Conservation (phyloP, 2,888 invertebrate genomes). For the Nemurella pictetii region DNA sequence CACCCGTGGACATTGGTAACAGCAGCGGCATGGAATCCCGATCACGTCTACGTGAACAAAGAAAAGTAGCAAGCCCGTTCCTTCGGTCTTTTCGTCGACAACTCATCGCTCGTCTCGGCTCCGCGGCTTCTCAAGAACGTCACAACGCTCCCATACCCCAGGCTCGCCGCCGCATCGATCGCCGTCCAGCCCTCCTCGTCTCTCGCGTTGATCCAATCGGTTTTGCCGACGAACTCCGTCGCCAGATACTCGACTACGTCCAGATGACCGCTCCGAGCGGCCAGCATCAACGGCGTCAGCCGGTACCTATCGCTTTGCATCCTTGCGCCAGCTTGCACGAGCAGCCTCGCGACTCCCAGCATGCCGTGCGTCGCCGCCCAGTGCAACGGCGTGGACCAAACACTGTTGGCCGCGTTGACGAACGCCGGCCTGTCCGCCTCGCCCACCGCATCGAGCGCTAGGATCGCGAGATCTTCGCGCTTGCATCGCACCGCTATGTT, state of each 20-base stretch:
- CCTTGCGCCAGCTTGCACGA: not conserved
- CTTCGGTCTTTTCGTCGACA: no score
- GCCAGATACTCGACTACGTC: not conserved
- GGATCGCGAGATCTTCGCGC: not conserved
- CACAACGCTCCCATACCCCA: not conserved
- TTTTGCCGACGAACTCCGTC: not conserved
- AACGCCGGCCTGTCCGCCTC: not conserved
- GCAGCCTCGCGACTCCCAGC: not conserved
- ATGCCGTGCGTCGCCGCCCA: not conserved
- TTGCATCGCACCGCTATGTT: not conserved
- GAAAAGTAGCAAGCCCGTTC: no score
- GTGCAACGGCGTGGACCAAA: not conserved
- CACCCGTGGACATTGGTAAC: no score
- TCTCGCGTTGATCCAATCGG: not conserved
- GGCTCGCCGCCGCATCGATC: not conserved
- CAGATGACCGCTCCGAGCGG: not conserved
- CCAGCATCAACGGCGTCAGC: not conserved
- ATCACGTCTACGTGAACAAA: no score
- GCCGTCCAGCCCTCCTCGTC: not conserved
- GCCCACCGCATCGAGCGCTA: not conserved
- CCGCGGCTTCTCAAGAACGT: not conserved
- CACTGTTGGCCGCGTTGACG: not conserved
- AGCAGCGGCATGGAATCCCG: no score
- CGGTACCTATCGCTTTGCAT: not conserved
- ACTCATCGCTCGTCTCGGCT: not conserved